These are phyloP conservation scores for Guaruba guarouba DNA, from an alignment of 2,113 vertebrate genomes.

Conservation along the genomic window DNA sequence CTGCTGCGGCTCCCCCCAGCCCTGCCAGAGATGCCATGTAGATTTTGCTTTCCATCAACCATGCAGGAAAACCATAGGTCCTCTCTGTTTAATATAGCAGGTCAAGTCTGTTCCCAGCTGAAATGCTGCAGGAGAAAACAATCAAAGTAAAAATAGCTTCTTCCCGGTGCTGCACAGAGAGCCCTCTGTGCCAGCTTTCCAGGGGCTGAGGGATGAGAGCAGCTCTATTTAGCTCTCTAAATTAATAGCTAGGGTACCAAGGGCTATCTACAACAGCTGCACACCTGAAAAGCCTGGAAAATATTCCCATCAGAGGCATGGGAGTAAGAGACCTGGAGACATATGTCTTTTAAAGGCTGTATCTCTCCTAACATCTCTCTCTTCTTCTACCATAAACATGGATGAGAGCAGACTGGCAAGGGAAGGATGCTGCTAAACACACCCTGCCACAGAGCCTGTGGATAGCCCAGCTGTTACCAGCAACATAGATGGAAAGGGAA, in stretches of 20 bases:
- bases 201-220: not conserved
- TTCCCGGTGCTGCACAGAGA: not conserved
- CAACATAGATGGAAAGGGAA: not conserved
- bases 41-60: not conserved
- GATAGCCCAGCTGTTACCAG: not conserved
- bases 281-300: not conserved
- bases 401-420: rapidly evolving
- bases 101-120: not conserved
- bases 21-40: not conserved
- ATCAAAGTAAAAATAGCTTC: not conserved
- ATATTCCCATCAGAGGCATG: not conserved
- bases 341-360: not conserved
- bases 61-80: not conserved
- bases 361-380: not conserved
- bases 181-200: not conserved
- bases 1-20: rapidly evolving
- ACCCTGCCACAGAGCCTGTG: not conserved
- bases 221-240: not conserved
- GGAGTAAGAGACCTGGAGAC: not conserved
- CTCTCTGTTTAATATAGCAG: not conserved
- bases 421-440: not conserved
- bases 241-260: not conserved
- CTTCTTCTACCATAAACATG: not conserved
- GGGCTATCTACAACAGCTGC: not conserved
- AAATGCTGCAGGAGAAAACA: not conserved